These are phyloP conservation scores for Zaprionus ornatus DNA, from an alignment of 1,140 invertebrate species.

Conservation along the genomic window DNA sequence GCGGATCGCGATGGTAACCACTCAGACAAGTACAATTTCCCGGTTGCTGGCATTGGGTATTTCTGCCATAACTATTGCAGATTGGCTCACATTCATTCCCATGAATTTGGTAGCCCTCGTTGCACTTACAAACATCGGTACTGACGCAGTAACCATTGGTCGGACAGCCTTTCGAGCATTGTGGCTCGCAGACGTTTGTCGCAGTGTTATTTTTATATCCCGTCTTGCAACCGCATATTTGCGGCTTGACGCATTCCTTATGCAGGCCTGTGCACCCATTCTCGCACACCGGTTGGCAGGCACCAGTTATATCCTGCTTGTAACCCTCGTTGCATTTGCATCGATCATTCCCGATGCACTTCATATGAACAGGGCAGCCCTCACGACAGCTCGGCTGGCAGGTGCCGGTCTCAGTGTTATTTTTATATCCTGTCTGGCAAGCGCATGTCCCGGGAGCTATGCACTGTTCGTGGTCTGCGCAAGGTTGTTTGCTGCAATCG, in stretches of 20 bases:
- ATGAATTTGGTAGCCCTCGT: not conserved
- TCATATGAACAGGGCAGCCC: not conserved
- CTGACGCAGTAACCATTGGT: conserved; percentile 83
- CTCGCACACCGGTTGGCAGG: conserved; percentile 56
- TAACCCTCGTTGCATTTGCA: conserved; percentile 10
- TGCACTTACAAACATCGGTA: conserved; percentile 66
- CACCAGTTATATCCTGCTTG: not conserved
- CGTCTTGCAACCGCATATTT: conserved; percentile 85
- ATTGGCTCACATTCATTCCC: not conserved
- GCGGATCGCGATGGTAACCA: not conserved
- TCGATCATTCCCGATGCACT: not conserved
- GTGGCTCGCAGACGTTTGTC: conserved; percentile 2
- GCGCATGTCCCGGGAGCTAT: not conserved
- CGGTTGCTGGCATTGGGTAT: not conserved
- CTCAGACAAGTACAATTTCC: not conserved
- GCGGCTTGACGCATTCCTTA: conserved; percentile 85
- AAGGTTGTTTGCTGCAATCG: not conserved
- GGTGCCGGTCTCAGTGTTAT: no score
- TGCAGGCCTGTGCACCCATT: conserved; percentile 79
- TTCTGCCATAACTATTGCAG: not conserved
- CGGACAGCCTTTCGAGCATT: not conserved
- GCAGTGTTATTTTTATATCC: not conserved
- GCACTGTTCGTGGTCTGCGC: not conserved
- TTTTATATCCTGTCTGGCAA: not conserved
- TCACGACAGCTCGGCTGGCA: no score